These are phyloP conservation scores for Drosophila triauraria DNA, from an alignment of 1,140 invertebrate genomes.

Conservation along the genomic window DNA sequence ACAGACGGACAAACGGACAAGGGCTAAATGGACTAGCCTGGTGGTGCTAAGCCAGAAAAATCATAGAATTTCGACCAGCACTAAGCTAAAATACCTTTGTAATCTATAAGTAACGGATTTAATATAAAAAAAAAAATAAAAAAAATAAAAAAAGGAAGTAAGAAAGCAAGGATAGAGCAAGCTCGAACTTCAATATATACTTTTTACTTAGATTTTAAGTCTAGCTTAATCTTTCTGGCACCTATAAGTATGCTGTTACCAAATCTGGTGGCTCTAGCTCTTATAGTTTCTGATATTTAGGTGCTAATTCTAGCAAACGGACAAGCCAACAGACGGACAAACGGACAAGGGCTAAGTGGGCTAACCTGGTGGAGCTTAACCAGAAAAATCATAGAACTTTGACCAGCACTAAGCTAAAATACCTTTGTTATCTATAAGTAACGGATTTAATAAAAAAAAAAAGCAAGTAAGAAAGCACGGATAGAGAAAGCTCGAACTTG, in stretches of 20 bases:
- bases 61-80: background rate
- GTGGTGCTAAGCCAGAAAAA: background rate
- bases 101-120: background rate
- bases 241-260: too few species aligned
- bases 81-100: background rate
- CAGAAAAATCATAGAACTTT: too few species aligned
- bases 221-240: too few species aligned
- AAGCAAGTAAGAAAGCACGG: too few species aligned
- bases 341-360: background rate
- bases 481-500: too few species aligned
- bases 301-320: background rate
- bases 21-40: background rate
- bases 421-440: too few species aligned
- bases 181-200: too few species aligned
- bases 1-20: too few species aligned
- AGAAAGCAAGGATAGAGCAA: too few species aligned
- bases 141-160: background rate
- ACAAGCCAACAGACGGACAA: background rate
- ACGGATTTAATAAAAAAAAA: background rate
- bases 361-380: background rate
- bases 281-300: background rate
- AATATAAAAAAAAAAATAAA: too few species aligned
- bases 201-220: too few species aligned
- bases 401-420: background rate
- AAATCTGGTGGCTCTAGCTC: background rate